Conservation (phyloP, 2,888 invertebrate genomes). For the Apeira syringaria region DNA sequence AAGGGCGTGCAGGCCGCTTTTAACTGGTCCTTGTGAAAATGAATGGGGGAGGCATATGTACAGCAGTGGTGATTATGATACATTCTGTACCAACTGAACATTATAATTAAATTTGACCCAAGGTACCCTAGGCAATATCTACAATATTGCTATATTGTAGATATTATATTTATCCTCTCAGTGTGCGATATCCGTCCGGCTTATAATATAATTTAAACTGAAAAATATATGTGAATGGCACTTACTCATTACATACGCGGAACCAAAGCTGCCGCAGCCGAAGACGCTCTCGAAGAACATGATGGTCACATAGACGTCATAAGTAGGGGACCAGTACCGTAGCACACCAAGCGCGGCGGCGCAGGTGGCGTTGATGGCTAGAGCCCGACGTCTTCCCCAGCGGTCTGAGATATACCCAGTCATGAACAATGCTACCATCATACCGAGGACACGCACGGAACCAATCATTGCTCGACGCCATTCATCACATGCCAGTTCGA, state of each 20-base stretch:
- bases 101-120: too few relatives aligned
- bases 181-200: too few relatives aligned
- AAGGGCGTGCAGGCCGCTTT: too few relatives aligned
- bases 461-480: slow-evolving; percentile 89
- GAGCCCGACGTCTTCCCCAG: slow-evolving; percentile 85
- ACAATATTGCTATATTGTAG: too few relatives aligned
- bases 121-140: too few relatives aligned
- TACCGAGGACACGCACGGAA: slow-evolving; percentile 86
- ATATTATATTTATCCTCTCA: too few relatives aligned
- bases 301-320: slow-evolving; percentile 85
- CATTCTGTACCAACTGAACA: too few relatives aligned
- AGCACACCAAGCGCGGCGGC: slow-evolving; percentile 85
- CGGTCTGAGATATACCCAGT: slow-evolving; percentile 88
- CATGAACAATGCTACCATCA: slow-evolving; percentile 85
- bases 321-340: slow-evolving; percentile 83
- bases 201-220: too few relatives aligned
- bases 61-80: too few relatives aligned
- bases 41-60: too few relatives aligned
- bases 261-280: slow-evolving; percentile 86
- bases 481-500: slow-evolving; percentile 83
- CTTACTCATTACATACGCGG: slow-evolving; percentile 87
- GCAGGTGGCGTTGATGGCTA: slow-evolving; percentile 81
- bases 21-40: too few relatives aligned
- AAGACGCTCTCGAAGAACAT: slow-evolving; percentile 87
- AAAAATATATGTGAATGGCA: too few relatives aligned